Evolutionary conservation across 2,888 invertebrate species (phyloP), one percentile per base, ranked within the genome.

Genomic region (Pherbina coryleti): DNA sequence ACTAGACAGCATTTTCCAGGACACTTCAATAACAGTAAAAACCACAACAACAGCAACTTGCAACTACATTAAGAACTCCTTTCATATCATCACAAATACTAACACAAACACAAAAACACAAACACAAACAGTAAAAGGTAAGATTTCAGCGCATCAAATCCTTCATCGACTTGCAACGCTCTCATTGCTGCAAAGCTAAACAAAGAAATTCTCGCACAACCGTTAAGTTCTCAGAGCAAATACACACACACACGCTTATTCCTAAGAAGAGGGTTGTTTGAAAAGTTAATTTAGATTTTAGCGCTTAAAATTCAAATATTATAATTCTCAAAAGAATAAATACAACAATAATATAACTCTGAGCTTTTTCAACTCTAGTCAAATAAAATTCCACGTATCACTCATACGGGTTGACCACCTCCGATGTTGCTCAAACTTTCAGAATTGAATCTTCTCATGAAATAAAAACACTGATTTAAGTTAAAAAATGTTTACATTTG

Each of bases 81-180:
- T n/a, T 44, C 44, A 44, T 1, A 11, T 25, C 0, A 2, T 14
- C 8, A 11, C 19, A 60, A 22, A 60, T 25, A 25, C n/a, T n/a
- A n/a, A n/a, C 19, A 57, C 57, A 57, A 57, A 57, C 57, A 60
- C 28, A 60, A 60, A 60, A n/a, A n/a, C 19, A 57, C 57, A 57
- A 57, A 57, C 57, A 60, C 28, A 60, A 60, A 60, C 57, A 60
- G 9, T 60, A 14, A 44, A 1, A 44, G 57, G 25, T 60, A 60
- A 60, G 28, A 60, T 60, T 22, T 25, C 25, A 25, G 28, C 57
- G 57, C 25, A 60, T 60, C 57, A 60, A 60, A 28, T 11, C 25
- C 28, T 60, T n/a, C 57, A 60, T 60, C 57, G 22, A 60, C 44
- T 44, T 44, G 9, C 28, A 9, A 19, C 25, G 28, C 57, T 25